Base-by-base conservation (phyloP, 2,797 vertebrate genomes). In the Peromyscus melanophrys region DNA sequence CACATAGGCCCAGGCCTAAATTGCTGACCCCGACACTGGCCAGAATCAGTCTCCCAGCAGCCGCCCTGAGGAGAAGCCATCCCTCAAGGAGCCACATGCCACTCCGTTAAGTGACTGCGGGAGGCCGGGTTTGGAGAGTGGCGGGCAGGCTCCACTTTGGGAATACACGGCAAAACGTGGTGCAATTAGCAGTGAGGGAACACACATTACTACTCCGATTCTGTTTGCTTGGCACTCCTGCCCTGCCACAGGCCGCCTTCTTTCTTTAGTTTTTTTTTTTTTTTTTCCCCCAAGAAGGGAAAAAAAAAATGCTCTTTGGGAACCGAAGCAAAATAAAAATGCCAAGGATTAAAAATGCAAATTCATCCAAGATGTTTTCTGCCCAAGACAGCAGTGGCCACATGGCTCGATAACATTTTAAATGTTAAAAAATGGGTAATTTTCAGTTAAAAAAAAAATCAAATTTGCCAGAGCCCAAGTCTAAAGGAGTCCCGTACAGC, bases 291-390 rank as follows among this genome's bases (percentile, higher is more conserved):
- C 19, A 90, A 17, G 21, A 97, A 93, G n/a, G 31, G 88, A 96
- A 76, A 0, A 52, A 0, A 52, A 97, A 98, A 97, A 89, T 78
- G 9, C 92, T 98, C 95, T 96, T 97, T 97, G 97, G 95, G 94
- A 98, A 97, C 97, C 94, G 81, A 98, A 98, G 95, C 75, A 96
- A 98, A 98, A 97, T 98, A 97, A 97, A 92, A 97, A 98, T 98
- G 67, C 97, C 97, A 98, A 97, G 96, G 98, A 98, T 98, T 98
- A 97, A 98, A 98, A 97, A 98, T 98, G 98, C 97, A 99, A 98
- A 98, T 98, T 97, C 97, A 98, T 98, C 94, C 96, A 96, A 98
- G 98, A 98, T 98, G 98, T 98, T 98, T 98, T 98, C 98, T 98
- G 98, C 98, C 98, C 97, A 90, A 94, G 95, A 97, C 95, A 25